Percentiles rank a stretch among this genome's conserved stretches.
phyloP scores from a whole-genome alignment of 2,113 vertebrate genomes.

The Archilochus colubris region DNA sequence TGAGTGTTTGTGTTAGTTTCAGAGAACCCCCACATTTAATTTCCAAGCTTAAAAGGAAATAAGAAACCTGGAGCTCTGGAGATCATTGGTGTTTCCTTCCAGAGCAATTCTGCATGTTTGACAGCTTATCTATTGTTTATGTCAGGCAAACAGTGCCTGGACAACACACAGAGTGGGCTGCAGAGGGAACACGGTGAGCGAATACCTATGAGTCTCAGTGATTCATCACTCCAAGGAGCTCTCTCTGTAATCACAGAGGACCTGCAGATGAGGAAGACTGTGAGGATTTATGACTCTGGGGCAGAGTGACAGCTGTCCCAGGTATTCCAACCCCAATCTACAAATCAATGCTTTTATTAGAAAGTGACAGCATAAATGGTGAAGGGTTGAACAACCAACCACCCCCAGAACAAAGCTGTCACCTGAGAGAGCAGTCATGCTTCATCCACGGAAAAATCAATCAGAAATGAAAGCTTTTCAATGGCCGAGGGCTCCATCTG shows the following conservation, averaged over 20 bases:
- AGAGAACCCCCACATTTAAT: constrained; percentile 9
- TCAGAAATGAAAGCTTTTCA: not conserved
- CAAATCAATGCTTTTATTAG: constrained; percentile 50
- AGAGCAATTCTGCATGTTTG: constrained; percentile 34
- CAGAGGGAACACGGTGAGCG: not conserved
- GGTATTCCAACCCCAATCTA: not conserved
- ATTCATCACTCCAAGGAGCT: constrained; percentile 50
- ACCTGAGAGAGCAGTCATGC: not conserved
- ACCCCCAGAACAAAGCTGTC: not conserved
- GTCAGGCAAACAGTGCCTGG: constrained; percentile 39
- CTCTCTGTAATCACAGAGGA: constrained; percentile 57
- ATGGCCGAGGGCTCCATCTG: not conserved
- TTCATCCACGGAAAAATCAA: not conserved
- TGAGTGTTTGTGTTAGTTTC: not conserved
- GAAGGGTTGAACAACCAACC: not conserved
- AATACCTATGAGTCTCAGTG: constrained; percentile 51
- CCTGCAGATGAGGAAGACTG: constrained; percentile 60
- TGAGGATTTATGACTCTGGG: constrained; percentile 58
- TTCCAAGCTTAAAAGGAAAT: constrained; percentile 34
- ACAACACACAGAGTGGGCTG: constrained; percentile 43
- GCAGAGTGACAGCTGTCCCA: constrained; percentile 64
- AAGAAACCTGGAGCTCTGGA: constrained; percentile 4
- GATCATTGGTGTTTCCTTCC: constrained; percentile 3
- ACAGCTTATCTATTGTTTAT: constrained; percentile 57
- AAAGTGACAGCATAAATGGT: not conserved